These are phyloP conservation scores for Coregonus clupeaformis DNA, from an alignment of 2,113 vertebrate species.

Conservation along the genomic window DNA sequence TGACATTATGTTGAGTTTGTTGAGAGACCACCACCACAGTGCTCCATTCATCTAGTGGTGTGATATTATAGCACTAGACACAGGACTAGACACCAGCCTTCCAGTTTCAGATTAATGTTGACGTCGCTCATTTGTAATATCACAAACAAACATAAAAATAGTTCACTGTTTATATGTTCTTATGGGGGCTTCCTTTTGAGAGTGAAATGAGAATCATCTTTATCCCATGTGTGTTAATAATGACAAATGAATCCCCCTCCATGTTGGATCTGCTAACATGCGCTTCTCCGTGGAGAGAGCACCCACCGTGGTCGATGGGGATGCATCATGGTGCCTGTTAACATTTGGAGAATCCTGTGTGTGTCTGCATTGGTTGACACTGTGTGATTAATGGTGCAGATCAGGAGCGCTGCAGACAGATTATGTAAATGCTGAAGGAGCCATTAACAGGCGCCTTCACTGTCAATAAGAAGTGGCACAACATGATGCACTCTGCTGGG, in stretches of 20 bases:
- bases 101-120: background rate
- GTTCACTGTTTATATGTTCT: background rate
- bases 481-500: slow-evolving; percentile 68
- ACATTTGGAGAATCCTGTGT: slow-evolving; percentile 37
- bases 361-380: slow-evolving; percentile 32
- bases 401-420: slow-evolving; percentile 25
- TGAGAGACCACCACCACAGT: too few species aligned
- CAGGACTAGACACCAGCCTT: too few species aligned
- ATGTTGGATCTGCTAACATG: slow-evolving; percentile 58
- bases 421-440: slow-evolving; percentile 62
- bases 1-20: background rate
- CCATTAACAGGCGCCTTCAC: slow-evolving; percentile 59
- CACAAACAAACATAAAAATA: background rate
- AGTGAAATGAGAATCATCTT: slow-evolving; percentile 44
- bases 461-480: slow-evolving; percentile 70
- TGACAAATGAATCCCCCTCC: slow-evolving; percentile 40
- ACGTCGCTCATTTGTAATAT: too few species aligned
- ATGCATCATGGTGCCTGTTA: slow-evolving; percentile 42
- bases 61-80: too few species aligned
- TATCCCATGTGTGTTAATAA: slow-evolving; percentile 56
- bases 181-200: slow-evolving; percentile 22
- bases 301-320: slow-evolving; percentile 6
- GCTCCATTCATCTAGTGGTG: too few species aligned
- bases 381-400: slow-evolving; percentile 69
- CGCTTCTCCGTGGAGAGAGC: background rate